A percentile compares a stretch with the other conserved stretches of the same genome.
Evolutionary conservation across 2,797 vertebrate genomes (phyloP).

Genomic region (Melanotaenia boesemani): DNA sequence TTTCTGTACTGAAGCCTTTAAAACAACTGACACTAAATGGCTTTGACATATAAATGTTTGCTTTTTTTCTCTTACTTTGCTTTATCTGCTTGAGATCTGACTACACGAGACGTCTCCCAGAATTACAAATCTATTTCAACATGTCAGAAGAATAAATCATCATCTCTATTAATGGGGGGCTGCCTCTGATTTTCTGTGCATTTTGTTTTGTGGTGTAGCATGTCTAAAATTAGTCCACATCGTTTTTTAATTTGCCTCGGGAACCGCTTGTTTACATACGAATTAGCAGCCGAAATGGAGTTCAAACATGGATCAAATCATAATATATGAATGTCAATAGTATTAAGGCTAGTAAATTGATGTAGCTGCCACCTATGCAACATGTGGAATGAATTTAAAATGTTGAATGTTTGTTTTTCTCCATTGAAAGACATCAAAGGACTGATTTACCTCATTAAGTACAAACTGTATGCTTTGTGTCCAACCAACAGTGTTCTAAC

Average conservation of each 20-base stretch:
- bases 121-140: conserved; percentile 20
- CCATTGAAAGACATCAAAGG: conserved; percentile 10
- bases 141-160: conserved; percentile 35
- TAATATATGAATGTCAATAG: conserved; percentile 7
- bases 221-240: conserved; percentile 54
- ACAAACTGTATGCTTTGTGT: conserved; percentile 23
- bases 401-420: conserved; percentile 22
- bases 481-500: conserved; percentile 28
- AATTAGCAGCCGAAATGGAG: conserved; percentile 25
- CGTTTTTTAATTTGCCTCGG: conserved; percentile 43
- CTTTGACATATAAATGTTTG: conserved; percentile 8
- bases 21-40: conserved; percentile 17
- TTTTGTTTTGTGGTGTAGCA: conserved; percentile 45
- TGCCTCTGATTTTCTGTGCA: conserved; percentile 47
- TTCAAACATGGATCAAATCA: conserved; percentile 4
- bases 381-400: conserved; percentile 24
- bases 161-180: conserved; percentile 26
- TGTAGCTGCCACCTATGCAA: conserved; percentile 23
- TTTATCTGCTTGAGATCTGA: conserved; percentile 16
- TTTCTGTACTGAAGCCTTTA: conserved; percentile 3
- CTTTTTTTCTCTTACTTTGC: conserved; percentile 11
- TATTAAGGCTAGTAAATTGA: conserved; percentile 12
- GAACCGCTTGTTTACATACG: conserved; percentile 44
- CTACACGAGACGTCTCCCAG: conserved; percentile 19
- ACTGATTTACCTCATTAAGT: conserved; percentile 37